Evolutionary conservation across 2,113 vertebrate species (phyloP).

Genomic region (Entomyzon cyanotis): DNA sequence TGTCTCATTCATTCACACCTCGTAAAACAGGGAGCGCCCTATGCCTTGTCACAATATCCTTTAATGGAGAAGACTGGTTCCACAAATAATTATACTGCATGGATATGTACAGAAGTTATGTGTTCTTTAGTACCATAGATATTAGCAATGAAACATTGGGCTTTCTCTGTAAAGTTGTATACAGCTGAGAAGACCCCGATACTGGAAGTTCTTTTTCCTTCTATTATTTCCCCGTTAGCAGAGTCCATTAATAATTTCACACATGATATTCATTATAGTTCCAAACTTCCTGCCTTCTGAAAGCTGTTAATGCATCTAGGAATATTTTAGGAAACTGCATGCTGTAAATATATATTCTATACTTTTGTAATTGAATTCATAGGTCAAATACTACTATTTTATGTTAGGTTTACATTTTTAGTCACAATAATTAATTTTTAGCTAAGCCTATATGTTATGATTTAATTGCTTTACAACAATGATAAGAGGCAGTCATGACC

Average conservation of each 20-base stretch:
- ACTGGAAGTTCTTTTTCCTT: not conserved
- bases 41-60: not conserved
- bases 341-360: not conserved
- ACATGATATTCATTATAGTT: not conserved
- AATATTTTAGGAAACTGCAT: not conserved
- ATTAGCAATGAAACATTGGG: not conserved
- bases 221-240: not conserved
- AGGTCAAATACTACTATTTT: not conserved
- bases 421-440: not conserved
- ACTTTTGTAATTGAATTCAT: not conserved
- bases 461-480: not conserved
- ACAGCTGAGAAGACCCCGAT: not conserved
- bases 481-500: not conserved
- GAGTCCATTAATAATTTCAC: not conserved
- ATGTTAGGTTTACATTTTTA: not conserved
- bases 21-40: not conserved
- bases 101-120: fast-evolving
- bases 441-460: not conserved
- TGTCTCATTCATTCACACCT: not conserved
- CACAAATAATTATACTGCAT: not conserved
- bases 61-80: not conserved
- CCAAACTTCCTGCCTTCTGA: not conserved
- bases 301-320: not conserved
- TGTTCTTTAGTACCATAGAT: not conserved
- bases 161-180: not conserved